phyloP scores from a whole-genome alignment of 2,888 invertebrate species.

The Hartigia nigra region DNA sequence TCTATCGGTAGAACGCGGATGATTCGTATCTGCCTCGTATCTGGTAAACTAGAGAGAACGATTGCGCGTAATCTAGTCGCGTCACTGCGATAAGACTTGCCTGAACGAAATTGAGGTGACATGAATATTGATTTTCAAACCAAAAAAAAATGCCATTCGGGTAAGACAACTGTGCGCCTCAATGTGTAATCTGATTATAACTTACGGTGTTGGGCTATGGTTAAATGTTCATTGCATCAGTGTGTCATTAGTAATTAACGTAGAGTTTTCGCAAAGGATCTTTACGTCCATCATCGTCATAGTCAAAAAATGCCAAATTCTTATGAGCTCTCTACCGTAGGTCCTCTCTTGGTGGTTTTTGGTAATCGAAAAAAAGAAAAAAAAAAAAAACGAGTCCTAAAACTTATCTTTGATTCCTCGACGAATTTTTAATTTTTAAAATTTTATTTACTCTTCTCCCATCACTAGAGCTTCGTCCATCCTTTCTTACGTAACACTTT shows the following conservation, averaged over 20 bases:
- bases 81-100: not conserved
- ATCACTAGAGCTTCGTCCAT: not conserved
- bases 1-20: not conserved
- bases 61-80: not conserved
- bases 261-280: not conserved
- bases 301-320: not conserved
- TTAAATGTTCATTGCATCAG: slow-evolving; percentile 15
- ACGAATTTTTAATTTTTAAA: not conserved
- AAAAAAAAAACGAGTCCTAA: too few relatives aligned
- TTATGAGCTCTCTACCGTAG: not conserved
- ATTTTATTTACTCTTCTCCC: not conserved
- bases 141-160: not conserved
- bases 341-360: not conserved
- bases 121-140: not conserved
- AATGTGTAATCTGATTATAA: not conserved
- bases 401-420: not conserved
- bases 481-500: not conserved
- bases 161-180: slow-evolving; percentile 29
- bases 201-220: slow-evolving; percentile 28
- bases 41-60: not conserved
- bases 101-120: not conserved
- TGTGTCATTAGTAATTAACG: slow-evolving; percentile 11
- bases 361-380: not conserved
- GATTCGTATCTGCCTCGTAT: not conserved
- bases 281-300: too few relatives aligned